Base-by-base conservation (phyloP, 2,113 vertebrate genomes). In the Etia nguti region DNA sequence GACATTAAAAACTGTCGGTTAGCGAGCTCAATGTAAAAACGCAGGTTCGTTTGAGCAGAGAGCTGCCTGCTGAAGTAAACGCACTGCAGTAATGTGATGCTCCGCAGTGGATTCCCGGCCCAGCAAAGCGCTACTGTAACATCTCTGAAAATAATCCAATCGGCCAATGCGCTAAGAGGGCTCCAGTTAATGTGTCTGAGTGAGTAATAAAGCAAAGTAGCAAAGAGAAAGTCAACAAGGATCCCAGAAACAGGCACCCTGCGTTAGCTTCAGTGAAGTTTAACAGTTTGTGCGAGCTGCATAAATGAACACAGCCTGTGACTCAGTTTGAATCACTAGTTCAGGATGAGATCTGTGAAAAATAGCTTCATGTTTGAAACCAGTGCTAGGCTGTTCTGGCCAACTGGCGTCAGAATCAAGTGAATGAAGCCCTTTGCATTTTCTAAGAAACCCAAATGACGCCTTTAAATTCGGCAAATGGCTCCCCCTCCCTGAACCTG, bases 21-120 rank as follows among this genome's bases (percentile, higher is more conserved):
- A 56, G 86, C 86, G 77, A 65, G 38, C 83, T 87, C n/a, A 38
- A 62, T 88, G 88, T 94, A 92, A 73, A 92, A 65, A 84, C n/a
- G 38, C 43, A 50, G 6, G 20, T 5, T 22, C 12, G 24, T 46
- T 26, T 22, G 15, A 54, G 54, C 41, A 8, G 46, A 29, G 41
- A 54, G 26, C 60, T 52, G 73, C 29, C 52, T 79, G 57, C 36
- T 62, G 20, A 86, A 79, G 15, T 43, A 65, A 91, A 88, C 84
- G 89, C 91, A 89, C 31, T 92, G 89, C 89, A 87, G 89, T 73
- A 9, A 87, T 41, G 56, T 77, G 50, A 90, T 20, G 46, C 48
- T 84, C 79, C 20, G 87, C 90, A 50, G 79, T 31, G 80, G 10
- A 29, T 38, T 89, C 3, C 20, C 2, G 15, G 50, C 10, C 48